Conservation (phyloP, 1,140 invertebrate species). For the Meloidogyne chitwoodi region DNA sequence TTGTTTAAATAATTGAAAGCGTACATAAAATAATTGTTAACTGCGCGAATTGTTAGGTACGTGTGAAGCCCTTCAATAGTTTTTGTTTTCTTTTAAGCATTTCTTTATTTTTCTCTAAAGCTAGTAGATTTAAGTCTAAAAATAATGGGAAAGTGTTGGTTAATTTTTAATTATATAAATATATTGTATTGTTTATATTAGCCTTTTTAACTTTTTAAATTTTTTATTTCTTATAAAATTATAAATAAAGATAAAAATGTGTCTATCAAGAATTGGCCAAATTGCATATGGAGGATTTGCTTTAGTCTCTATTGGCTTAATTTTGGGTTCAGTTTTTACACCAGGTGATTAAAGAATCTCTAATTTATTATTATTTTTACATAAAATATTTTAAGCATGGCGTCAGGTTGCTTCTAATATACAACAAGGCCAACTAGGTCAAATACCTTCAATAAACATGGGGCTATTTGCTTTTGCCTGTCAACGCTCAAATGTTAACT, state of each 20-base stretch:
- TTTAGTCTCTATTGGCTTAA: conserved; percentile 30
- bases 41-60: neutral
- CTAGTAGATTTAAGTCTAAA: neutral
- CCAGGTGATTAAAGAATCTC: conserved; percentile 21
- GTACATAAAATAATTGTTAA: neutral
- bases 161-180: too few relatives aligned
- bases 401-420: conserved; percentile 7
- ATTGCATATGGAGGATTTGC: conserved; percentile 40
- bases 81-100: neutral
- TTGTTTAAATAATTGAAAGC: neutral
- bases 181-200: too few relatives aligned
- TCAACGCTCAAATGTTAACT: conserved; percentile 1
- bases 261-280: conserved; percentile 38
- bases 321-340: conserved; percentile 37
- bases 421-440: conserved; percentile 14
- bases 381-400: neutral
- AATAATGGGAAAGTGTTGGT: too few relatives aligned
- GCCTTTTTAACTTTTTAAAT: too few relatives aligned
- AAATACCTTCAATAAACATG: conserved; percentile 21
- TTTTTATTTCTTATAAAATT: too few relatives aligned
- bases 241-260: conserved; percentile 23
- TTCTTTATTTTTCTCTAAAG: neutral
- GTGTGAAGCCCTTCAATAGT: neutral
- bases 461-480: conserved; percentile 31
- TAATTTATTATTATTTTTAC: neutral